Base-by-base conservation (phyloP, 1,140 invertebrate species). In the Medauroidea extradentata region DNA sequence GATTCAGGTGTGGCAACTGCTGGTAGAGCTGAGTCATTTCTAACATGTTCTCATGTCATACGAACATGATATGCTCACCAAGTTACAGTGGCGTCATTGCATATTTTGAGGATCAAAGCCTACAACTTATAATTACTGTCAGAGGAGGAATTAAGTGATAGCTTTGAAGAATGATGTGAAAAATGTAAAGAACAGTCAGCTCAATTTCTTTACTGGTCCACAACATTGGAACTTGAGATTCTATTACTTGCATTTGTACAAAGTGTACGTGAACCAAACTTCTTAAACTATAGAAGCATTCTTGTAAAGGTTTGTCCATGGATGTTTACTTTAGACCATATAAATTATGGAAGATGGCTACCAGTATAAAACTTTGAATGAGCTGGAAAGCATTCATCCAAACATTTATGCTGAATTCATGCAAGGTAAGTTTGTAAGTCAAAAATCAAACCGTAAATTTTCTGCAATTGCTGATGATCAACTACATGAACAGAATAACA, bases 401-500 rank as follows among this genome's bases (percentile, higher is more conserved):
- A 4, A 25, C 29, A 60, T 38, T 62, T 59, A 34, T 34, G 29
- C 29, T 34, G 29, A 34, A 34, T 34, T 34, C 29, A 1, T 53
- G 19, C 13, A 42, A 29, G 65, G 63, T 8, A 53, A 65, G 9
- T 69, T 67, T 42, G 44, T 43, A 24, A 43, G 65, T 29, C 18
- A 60, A 48, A 70, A 63, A 53, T 59, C 59, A 18, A 50, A 53
- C 3, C 27, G 56, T 16, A 11, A 38, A 41, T 69, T 69, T 51
- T 66, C 66, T 29, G 38, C 49, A 11, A 64, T 70, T 0, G 34
- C 61, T 1, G 57, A 69, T 27, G 69, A 70, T 44, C 67, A 70
- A 27, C 61, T 60, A 8, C 68, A 68, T 59, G 67, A 71, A 42
- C 69, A 66, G 48, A 57, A 54, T 43, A 66, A 66, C 44, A 55